Conservation (phyloP, 2,113 vertebrate genomes). For the Misgurnus mizolepis region DNA sequence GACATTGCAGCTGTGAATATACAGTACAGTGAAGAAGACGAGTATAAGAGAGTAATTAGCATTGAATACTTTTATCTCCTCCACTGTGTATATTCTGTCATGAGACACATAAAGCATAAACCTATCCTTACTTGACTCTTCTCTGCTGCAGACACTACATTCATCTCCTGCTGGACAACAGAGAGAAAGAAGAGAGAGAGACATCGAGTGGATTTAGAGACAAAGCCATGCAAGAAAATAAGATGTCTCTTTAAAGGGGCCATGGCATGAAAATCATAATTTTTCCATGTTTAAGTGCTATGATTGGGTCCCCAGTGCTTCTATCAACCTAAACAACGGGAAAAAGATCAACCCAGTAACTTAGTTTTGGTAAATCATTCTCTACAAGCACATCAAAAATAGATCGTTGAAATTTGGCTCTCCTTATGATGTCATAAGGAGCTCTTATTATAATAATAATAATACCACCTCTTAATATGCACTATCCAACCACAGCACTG, state of each 20-base stretch:
- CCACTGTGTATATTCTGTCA: not conserved
- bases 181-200: not conserved
- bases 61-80: conserved; percentile 10
- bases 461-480: no score
- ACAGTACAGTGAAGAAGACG: conserved; percentile 53
- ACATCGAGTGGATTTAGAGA: not conserved
- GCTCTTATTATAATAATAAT: no score
- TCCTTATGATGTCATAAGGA: no score
- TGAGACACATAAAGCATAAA: not conserved
- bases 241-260: not conserved
- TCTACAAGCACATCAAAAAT: no score
- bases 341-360: no score
- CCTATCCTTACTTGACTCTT: conserved; percentile 1
- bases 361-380: no score
- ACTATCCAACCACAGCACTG: no score
- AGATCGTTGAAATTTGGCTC: no score
- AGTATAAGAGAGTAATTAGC: conserved; percentile 1
- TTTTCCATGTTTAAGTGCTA: no score
- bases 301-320: no score
- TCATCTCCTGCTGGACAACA: conserved; percentile 3
- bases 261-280: not conserved
- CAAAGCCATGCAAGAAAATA: conserved; percentile 41
- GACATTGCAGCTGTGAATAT: conserved; percentile 40
- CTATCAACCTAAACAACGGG: no score
- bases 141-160: not conserved